Evolutionary conservation across 2,888 invertebrate species (phyloP), one percentile per base, ranked within the genome.

Genomic region (Drosophila ezoana): DNA sequence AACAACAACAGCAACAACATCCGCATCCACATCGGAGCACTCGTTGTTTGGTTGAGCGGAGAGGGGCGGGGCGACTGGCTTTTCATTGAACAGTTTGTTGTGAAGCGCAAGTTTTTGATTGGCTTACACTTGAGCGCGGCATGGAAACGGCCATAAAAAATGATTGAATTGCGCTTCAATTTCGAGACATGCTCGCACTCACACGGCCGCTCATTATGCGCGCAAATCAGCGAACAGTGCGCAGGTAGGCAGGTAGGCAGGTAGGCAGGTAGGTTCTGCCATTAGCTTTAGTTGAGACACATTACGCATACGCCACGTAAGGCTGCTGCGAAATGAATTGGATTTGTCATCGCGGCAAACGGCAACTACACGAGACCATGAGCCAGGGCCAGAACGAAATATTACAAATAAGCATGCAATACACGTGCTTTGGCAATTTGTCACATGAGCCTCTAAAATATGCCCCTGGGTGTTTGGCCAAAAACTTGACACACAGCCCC

Each of bases 391-490:
- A 28, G 49, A 54, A 45, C 45, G 60, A 37, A 49, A 52, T 43
- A 59, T 37, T 45, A 16, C n/a, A 70, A 79, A 83, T 89, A 80
- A 76, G 82, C 87, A 89, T 90, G 88, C 88, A 71, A 75, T 81
- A 84, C 89, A 89, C 89, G 89, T 90, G 85, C 79, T 73, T 65
- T 38, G 72, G 84, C 86, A 88, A 89, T 89, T 89, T 89, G 90
- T 89, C 89, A 89, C 89, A 90, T 87, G 90, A 90, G 90, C 89
- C 90, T 88, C 81, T 79, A 90, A 89, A 89, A 90, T 90, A 89
- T 88, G 84, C 90, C 89, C 88, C 58, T 72, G 84, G 81, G 87
- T 87, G 69, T 74, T 72, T 76, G 66, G 72, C 69, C 72, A 59
- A 65, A 63, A 74, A 58, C 68, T 76, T 72, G 67, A 76, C 73